Conservation (phyloP, 2,888 invertebrate species). For the Dastarcus helophoroides region DNA sequence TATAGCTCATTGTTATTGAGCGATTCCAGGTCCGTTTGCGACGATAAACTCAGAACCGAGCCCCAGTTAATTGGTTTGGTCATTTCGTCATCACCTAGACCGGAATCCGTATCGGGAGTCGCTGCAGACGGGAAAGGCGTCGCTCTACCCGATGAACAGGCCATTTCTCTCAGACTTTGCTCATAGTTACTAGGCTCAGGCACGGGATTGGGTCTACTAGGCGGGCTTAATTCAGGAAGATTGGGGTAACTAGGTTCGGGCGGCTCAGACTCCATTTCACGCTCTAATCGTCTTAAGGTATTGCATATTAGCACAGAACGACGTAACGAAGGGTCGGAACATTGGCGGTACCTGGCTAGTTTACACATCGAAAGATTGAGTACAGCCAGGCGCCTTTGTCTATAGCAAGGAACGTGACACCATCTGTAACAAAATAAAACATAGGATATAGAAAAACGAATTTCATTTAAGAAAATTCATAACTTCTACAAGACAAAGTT, state of each 20-base stretch:
- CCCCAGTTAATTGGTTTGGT: conserved; percentile 84
- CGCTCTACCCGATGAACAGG: conserved; percentile 46
- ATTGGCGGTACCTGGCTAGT: conserved; percentile 74
- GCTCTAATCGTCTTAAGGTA: conserved; percentile 76
- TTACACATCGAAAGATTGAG: conserved; percentile 89
- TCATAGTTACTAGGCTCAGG: conserved; percentile 28
- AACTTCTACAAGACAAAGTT: no score
- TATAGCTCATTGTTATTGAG: conserved; percentile 70
- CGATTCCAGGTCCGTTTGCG: conserved; percentile 76
- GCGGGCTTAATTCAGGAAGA: conserved; percentile 37
- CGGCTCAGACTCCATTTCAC: conserved; percentile 70
- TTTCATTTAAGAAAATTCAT: no score
- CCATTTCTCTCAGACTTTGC: conserved; percentile 38
- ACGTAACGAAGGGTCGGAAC: conserved; percentile 78
- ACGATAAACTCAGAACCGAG: conserved; percentile 75
- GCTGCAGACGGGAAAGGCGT: conserved; percentile 53
- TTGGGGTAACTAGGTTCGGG: conserved; percentile 35
- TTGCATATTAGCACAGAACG: conserved; percentile 90
- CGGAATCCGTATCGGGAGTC: conserved; percentile 59
- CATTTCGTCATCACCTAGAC: conserved; percentile 63
- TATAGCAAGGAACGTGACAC: conserved; percentile 75
- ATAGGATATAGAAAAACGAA: no score
- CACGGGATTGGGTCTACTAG: conserved; percentile 26
- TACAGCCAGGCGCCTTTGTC: conserved; percentile 76
- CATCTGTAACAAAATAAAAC: no score